phyloP scores from a whole-genome alignment of 2,113 vertebrate species.

The Pomatorhinus ruficollis region DNA sequence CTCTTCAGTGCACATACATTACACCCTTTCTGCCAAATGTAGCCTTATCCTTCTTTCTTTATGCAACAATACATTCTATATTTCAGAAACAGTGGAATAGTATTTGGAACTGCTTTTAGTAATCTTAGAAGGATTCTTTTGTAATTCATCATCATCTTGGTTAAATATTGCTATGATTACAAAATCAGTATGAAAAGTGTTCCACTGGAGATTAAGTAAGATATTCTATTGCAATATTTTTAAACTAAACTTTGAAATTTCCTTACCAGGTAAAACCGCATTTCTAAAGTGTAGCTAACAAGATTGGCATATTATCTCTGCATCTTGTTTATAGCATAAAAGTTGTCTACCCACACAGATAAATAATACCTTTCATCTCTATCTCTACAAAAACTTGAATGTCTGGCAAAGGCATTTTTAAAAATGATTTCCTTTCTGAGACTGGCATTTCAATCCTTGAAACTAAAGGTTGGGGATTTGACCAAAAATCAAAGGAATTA shows the following conservation, averaged over 20 bases:
- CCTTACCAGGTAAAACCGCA: not conserved
- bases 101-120: not conserved
- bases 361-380: not conserved
- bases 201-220: not conserved
- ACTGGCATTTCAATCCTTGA: not conserved
- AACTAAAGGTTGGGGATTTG: not conserved
- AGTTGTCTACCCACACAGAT: not conserved
- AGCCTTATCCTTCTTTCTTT: not conserved
- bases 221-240: not conserved
- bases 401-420: not conserved
- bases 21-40: not conserved
- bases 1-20: not conserved
- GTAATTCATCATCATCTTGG: not conserved
- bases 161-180: not conserved
- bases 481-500: not conserved
- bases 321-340: not conserved
- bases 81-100: not conserved
- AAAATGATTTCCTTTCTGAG: not conserved
- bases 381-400: not conserved
- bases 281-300: not conserved
- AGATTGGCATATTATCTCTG: not conserved
- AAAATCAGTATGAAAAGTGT: not conserved
- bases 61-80: not conserved
- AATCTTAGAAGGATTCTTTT: not conserved
- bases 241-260: not conserved